These are phyloP conservation scores for Glaucomys volans DNA, from an alignment of 2,113 vertebrate species.

Conservation along the genomic window DNA sequence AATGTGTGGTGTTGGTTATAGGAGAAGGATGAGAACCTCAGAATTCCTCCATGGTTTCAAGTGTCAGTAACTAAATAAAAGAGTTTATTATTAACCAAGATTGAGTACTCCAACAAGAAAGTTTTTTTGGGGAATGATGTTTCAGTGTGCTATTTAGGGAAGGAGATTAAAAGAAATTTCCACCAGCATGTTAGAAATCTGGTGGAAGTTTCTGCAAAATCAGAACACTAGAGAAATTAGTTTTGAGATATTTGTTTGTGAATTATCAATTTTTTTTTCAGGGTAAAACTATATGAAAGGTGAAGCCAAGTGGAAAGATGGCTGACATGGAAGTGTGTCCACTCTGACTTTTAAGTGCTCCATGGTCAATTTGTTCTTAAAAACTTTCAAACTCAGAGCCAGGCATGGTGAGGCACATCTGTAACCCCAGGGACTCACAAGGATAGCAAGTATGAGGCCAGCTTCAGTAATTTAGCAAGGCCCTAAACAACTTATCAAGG, in stretches of 20 bases:
- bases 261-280: background rate
- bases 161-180: background rate
- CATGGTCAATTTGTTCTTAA: background rate
- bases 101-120: background rate
- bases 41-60: background rate
- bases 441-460: no score
- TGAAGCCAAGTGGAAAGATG: background rate
- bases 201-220: background rate
- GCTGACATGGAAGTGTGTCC: background rate
- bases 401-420: no score
- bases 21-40: background rate
- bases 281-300: background rate
- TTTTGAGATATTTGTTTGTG: background rate
- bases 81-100: background rate
- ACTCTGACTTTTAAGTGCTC: background rate
- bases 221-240: background rate
- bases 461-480: no score
- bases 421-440: no score
- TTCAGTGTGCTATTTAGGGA: background rate
- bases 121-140: background rate
- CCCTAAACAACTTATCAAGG: no score
- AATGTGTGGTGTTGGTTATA: background rate
- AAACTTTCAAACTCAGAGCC: background rate
- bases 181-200: background rate
- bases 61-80: background rate